Evolutionary conservation across 2,797 vertebrate genomes (phyloP), one percentile per base, ranked within the genome.

Genomic region (Coracias cyanogaster): DNA sequence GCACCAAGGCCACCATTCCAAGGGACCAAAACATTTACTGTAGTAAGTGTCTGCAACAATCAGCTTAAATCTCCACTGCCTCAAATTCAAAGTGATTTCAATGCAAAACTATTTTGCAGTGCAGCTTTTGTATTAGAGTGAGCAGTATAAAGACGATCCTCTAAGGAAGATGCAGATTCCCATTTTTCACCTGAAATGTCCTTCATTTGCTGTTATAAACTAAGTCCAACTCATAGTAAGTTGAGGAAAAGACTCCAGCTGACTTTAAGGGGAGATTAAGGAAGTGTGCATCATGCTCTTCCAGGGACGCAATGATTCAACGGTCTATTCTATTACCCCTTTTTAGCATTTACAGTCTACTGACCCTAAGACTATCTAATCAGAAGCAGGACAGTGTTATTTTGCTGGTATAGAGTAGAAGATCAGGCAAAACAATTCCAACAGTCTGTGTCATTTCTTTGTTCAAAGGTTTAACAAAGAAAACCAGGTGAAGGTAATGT

Each of bases 31-130:
- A 43, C 28, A 25, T 46, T 89, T 85, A 24, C 61, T 77, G 37
- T 49, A 65, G 26, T 69, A 82, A 85, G 65, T 69, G 35, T 83
- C 70, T 93, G 35, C 49, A 88, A 41, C 15, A 7, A 86, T 91
- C 93, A 71, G 13, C 64, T 90, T 91, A 80, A 90, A 93, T 93
- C 67, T 94, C 24, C 35, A 26, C 49, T 82, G 48, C 52, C 21
- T 87, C 64, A 73, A 90, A 93, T 93, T 89, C 74, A 77, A 90
- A 83, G 33, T 46, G 33, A 82, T 95, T 94, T 91, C 80, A 84
- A 51, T 46, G 33, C 26, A 80, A 90, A 94, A n/a, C 9, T 19
- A 55, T 90, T 94, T 91, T 88, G 35, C 46, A 84, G 25, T 20
- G 28, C n/a, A 55, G 43, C 5, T 83, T 95, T 82, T 82, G 19